Evolutionary conservation across 2,888 invertebrate genomes (phyloP).

Genomic region (Heliconius charithonia): DNA sequence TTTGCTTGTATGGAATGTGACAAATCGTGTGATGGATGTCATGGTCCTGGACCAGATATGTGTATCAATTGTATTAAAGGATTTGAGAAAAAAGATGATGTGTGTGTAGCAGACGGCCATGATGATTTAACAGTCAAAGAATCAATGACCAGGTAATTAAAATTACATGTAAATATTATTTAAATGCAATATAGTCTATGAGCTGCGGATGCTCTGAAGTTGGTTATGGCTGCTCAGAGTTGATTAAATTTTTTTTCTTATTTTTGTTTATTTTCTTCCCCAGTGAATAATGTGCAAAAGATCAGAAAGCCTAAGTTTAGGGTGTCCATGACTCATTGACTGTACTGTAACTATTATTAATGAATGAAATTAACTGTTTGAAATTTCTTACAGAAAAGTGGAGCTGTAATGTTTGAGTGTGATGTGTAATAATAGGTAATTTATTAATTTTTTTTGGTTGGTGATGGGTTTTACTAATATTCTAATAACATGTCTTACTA

Average conservation of each 20-base stretch:
- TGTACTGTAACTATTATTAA: conserved; percentile 28
- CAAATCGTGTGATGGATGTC: conserved; percentile 91
- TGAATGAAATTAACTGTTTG: conserved; percentile 45
- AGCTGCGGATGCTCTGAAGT: background rate
- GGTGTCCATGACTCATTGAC: background rate
- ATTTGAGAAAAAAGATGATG: conserved; percentile 87
- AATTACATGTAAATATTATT: background rate
- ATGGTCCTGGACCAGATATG: conserved; percentile 96
- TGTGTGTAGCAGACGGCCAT: conserved; percentile 88
- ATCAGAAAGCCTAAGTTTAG: background rate
- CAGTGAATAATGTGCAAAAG: background rate
- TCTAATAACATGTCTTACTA: background rate
- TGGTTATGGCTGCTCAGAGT: background rate
- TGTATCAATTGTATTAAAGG: conserved; percentile 91
- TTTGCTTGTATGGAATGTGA: conserved; percentile 93
- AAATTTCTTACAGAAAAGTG: conserved; percentile 73
- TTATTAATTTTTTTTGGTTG: conserved; percentile 57
- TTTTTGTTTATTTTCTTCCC: background rate
- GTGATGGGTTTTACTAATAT: conserved; percentile 49
- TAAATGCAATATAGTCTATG: background rate
- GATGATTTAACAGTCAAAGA: conserved; percentile 60
- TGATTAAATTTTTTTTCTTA: background rate
- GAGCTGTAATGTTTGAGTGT: conserved; percentile 64
- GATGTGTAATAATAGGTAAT: conserved; percentile 63
- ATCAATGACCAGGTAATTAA: conserved; percentile 66